Evolutionary conservation across 2,888 invertebrate genomes (phyloP).

Genomic region (Pyralis farinalis): DNA sequence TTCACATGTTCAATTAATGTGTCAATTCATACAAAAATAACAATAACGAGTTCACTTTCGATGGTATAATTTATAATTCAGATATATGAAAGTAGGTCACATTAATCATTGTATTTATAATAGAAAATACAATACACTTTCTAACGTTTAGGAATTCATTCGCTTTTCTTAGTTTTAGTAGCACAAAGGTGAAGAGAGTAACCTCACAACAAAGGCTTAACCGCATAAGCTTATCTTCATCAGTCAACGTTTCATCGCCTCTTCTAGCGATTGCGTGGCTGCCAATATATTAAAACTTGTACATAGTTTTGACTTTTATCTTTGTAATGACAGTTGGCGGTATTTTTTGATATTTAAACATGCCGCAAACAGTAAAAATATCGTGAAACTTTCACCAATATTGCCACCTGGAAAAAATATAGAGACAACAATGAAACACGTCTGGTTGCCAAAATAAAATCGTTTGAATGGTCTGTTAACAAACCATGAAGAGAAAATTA

Average conservation of each 20-base stretch:
- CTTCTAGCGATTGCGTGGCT: slow-evolving; percentile 18
- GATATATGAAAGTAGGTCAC: not conserved
- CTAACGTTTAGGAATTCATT: slow-evolving; percentile 42
- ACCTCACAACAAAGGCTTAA: slow-evolving; percentile 29
- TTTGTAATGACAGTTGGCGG: slow-evolving; percentile 14
- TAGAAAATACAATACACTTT: slow-evolving; percentile 33
- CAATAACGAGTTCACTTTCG: not conserved
- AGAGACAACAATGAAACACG: slow-evolving; percentile 44
- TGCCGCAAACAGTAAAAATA: slow-evolving; percentile 38
- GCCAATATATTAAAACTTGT: slow-evolving; percentile 21
- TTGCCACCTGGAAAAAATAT: slow-evolving; percentile 40
- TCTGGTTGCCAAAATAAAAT: slow-evolving; percentile 49
- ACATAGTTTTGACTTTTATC: not conserved
- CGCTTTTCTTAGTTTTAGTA: slow-evolving; percentile 36
- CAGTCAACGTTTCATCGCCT: not conserved
- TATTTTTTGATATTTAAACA: slow-evolving; percentile 47
- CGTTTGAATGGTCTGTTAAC: slow-evolving; percentile 41
- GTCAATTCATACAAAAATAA: too few species aligned
- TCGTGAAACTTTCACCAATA: slow-evolving; percentile 55
- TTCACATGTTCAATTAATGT: not conserved
- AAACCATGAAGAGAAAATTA: slow-evolving; percentile 53
- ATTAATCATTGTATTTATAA: slow-evolving; percentile 17
- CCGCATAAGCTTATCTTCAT: slow-evolving; percentile 21
- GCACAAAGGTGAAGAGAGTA: slow-evolving; percentile 49
- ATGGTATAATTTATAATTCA: not conserved